Evolutionary conservation across 2,113 vertebrate genomes (phyloP).

Genomic region (Eleginops maclovinus): DNA sequence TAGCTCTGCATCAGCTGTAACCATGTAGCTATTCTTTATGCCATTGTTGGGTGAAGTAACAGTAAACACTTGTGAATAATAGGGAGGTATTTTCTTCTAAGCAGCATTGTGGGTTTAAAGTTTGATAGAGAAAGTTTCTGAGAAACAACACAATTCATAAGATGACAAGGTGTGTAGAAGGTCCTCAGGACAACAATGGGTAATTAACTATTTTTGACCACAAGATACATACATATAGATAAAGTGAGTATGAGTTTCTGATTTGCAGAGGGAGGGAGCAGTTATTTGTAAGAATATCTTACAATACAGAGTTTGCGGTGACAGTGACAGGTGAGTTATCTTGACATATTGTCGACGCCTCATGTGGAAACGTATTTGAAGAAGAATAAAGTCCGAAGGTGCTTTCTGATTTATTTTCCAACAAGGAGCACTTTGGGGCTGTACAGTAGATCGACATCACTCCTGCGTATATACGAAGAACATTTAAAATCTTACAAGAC

Average conservation of each 20-base stretch:
- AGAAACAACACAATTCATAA: not conserved
- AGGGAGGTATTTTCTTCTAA: not conserved
- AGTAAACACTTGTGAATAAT: slow-evolving; percentile 26
- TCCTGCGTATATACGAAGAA: not conserved
- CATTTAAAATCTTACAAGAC: not conserved
- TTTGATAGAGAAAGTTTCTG: slow-evolving; percentile 14
- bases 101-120: not conserved
- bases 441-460: not conserved
- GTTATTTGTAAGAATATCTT: not conserved
- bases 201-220: not conserved
- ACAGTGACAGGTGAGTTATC: slow-evolving; percentile 10
- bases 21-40: not conserved
- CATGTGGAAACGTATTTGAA: slow-evolving; percentile 7
- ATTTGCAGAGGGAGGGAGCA: slow-evolving; percentile 1
- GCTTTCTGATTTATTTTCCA: not conserved
- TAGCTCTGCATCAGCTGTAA: not conserved
- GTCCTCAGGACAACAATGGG: not conserved
- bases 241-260: not conserved
- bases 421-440: too few relatives aligned
- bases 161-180: not conserved
- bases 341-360: slow-evolving; percentile 21
- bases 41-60: not conserved
- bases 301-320: not conserved
- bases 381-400: not conserved
- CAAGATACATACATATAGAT: not conserved